A percentile compares a stretch with the other conserved stretches of the same genome.
These are phyloP conservation scores for Egretta garzetta DNA, from an alignment of 2,113 vertebrate species.

Conservation along the genomic window DNA sequence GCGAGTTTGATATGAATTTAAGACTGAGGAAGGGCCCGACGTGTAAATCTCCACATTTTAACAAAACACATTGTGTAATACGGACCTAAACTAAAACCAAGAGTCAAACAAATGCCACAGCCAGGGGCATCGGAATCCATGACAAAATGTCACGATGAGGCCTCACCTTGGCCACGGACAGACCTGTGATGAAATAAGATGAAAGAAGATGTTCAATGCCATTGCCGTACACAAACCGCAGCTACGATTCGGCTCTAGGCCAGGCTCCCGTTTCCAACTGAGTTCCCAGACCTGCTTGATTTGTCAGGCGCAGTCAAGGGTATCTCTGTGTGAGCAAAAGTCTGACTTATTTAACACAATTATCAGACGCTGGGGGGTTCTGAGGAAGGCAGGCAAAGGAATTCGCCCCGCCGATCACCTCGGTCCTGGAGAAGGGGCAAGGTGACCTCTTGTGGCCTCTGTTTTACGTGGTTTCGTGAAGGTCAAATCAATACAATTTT, in stretches of 20 bases:
- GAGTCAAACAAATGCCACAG: not conserved
- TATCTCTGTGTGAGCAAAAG: not conserved
- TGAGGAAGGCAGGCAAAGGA: not conserved
- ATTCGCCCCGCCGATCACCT: not conserved
- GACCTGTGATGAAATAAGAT: not conserved
- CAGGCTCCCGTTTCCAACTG: not conserved
- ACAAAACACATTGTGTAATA: not conserved
- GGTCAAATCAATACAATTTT: not conserved
- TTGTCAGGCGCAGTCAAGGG: not conserved
- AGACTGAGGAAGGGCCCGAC: not conserved
- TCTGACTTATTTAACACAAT: not conserved
- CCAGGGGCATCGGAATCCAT: not conserved
- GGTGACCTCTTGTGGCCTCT: conserved; percentile 31
- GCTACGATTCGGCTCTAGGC: not conserved
- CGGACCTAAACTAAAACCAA: accelerated
- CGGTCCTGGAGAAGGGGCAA: not conserved
- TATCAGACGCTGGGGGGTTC: not conserved
- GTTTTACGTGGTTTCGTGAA: not conserved
- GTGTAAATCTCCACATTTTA: not conserved
- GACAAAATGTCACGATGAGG: not conserved
- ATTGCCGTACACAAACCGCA: not conserved
- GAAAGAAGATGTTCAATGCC: not conserved
- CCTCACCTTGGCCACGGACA: not conserved
- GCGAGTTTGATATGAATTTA: not conserved
- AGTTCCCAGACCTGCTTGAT: not conserved